Percentiles rank a stretch among this genome's conserved stretches.
phyloP scores from a whole-genome alignment of 92 coral and sea anemone species.

The Phenganax subtilis region DNA sequence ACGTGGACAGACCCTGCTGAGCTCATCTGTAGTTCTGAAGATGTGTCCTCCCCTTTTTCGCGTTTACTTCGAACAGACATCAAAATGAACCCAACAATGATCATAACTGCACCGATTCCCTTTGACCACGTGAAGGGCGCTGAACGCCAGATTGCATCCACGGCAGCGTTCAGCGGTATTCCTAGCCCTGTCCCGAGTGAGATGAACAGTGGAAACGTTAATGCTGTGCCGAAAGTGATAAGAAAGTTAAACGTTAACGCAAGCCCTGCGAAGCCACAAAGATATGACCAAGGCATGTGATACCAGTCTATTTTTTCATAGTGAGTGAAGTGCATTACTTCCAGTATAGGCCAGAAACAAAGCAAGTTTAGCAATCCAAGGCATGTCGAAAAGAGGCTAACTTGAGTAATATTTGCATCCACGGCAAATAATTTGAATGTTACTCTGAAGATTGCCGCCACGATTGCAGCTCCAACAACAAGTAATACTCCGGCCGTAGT shows the following conservation, averaged over 20 bases:
- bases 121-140: conserved; percentile 56
- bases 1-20: conserved; percentile 20
- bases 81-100: conserved; percentile 63
- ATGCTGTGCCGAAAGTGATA: conserved; percentile 82
- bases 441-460: conserved; percentile 82
- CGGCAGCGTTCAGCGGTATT: conserved; percentile 74
- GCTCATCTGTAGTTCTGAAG: neutral
- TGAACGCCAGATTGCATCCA: conserved; percentile 66
- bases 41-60: conserved; percentile 21
- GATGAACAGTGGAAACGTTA: conserved; percentile 78
- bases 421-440: conserved; percentile 22
- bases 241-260: conserved; percentile 62
- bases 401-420: conserved; percentile 32
- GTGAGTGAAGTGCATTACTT: conserved; percentile 62
- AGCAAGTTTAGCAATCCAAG: conserved; percentile 59
- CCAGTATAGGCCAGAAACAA: conserved; percentile 68
- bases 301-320: conserved; percentile 63
- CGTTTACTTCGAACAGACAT: conserved; percentile 49
- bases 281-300: conserved; percentile 65
- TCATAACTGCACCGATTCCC: conserved; percentile 61
- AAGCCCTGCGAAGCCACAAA: conserved; percentile 62
- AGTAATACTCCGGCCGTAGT: conserved; percentile 59
- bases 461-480: conserved; percentile 64
- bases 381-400: conserved; percentile 66
- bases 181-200: conserved; percentile 87